phyloP scores from a whole-genome alignment of 53 echinoderm and acorn worm species.

The Zoroaster sp. region DNA sequence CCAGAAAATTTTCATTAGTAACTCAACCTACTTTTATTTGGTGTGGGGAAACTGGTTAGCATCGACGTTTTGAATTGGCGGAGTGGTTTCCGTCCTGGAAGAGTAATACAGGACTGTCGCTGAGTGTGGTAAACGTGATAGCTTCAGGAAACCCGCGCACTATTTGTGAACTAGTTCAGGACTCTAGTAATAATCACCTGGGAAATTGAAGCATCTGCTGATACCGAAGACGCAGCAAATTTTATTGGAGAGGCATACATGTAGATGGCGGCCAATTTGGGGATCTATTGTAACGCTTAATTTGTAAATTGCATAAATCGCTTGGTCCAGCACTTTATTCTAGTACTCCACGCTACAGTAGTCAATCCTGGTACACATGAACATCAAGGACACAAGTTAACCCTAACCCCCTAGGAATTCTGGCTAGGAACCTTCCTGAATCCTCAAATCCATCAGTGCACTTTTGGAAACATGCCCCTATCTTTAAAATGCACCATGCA shows the following conservation, averaged over 20 bases:
- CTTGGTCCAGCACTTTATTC: not conserved
- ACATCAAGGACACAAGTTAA: too few species aligned
- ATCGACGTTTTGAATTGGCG: slow-evolving; percentile 47
- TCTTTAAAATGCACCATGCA: too few species aligned
- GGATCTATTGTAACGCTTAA: not conserved
- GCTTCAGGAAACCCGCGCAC: slow-evolving; percentile 37
- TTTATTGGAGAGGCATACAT: not conserved
- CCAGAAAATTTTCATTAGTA: slow-evolving; percentile 57
- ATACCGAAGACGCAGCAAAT: not conserved
- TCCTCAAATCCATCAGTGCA: too few species aligned
- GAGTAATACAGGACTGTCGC: slow-evolving; percentile 1
- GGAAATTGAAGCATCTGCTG: slow-evolving; percentile 37
- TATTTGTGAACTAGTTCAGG: slow-evolving; percentile 42
- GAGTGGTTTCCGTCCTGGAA: slow-evolving; percentile 27
- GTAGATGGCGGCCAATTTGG: not conserved
- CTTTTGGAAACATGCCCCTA: too few species aligned
- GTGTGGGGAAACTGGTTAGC: slow-evolving; percentile 55
- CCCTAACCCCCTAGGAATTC: too few species aligned
- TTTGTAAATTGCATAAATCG: not conserved
- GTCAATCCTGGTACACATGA: too few species aligned
- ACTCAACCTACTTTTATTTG: slow-evolving; percentile 57
- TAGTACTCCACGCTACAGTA: too few species aligned
- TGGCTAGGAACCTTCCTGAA: too few species aligned
- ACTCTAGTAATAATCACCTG: slow-evolving; percentile 13
- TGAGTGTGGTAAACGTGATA: slow-evolving; percentile 39